A percentile compares a stretch with the other conserved stretches of the same genome.
These are phyloP conservation scores for Tetramorium bicarinatum DNA, from an alignment of 2,888 invertebrate species.

Conservation along the genomic window DNA sequence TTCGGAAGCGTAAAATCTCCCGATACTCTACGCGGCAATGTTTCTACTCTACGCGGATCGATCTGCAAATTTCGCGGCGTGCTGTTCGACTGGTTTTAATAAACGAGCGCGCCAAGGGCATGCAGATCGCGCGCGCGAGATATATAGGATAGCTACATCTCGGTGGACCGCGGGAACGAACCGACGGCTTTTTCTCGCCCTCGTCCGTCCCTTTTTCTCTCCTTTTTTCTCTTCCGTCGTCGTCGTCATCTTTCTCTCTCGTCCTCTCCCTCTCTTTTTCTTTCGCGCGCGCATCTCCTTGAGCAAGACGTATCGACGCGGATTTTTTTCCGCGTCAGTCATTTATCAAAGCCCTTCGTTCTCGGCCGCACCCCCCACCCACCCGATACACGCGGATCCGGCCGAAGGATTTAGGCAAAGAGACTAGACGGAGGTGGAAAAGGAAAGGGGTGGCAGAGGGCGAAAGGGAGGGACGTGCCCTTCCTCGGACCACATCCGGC, in stretches of 20 bases:
- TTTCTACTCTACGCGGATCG: constrained; percentile 43
- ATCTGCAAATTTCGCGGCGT: constrained; percentile 40
- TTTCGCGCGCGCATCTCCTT: constrained; percentile 77
- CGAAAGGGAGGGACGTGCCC: constrained; percentile 39
- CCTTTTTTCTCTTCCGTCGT: constrained; percentile 12
- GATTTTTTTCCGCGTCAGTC: constrained; percentile 83
- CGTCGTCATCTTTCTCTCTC: constrained; percentile 15
- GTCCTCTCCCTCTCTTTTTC: constrained; percentile 16
- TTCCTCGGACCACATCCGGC: constrained; percentile 35
- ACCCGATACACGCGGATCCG: constrained; percentile 65
- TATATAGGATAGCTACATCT: constrained; percentile 38
- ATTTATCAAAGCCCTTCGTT: constrained; percentile 84
- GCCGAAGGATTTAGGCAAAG: constrained; percentile 62
- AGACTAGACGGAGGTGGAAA: constrained; percentile 54
- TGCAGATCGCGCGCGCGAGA: constrained; percentile 41
- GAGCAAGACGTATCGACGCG: constrained; percentile 85
- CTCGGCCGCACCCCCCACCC: constrained; percentile 52
- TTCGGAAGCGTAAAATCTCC: constrained; percentile 54
- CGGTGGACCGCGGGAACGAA: constrained; percentile 50
- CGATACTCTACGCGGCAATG: constrained; percentile 51
- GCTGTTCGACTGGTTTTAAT: constrained; percentile 52
- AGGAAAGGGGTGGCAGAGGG: constrained; percentile 40
- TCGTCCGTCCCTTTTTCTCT: constrained; percentile 8
- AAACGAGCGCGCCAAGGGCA: constrained; percentile 54
- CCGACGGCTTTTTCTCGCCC: constrained; percentile 54